Evolutionary conservation across 2,888 invertebrate species (phyloP), one percentile per base, ranked within the genome.

Genomic region (Pristionchus entomophagus): DNA sequence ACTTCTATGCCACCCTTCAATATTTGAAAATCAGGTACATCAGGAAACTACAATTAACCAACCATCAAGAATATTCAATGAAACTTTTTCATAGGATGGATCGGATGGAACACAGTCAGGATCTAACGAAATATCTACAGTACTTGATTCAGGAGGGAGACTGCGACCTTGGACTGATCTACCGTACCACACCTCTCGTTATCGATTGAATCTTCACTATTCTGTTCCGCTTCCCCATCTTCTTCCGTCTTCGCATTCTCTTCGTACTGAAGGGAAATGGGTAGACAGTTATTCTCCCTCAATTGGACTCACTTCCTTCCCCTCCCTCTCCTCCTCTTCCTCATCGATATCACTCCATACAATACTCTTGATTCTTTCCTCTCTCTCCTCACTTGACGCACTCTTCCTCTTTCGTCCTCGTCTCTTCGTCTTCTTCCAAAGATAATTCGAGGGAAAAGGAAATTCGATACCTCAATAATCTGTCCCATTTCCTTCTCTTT

Each of bases 311-410:
- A n/a, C n/a, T n/a, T n/a, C n/a, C n/a, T n/a, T n/a, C n/a, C n/a
- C n/a, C n/a, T n/a, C n/a, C n/a, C n/a, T 12, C 32, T 19, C 35
- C 29, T 32, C 65, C 12, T 65, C 29, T 12, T 59, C 59, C 22
- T 65, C 65, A 35, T 65, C 65, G 65, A 65, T 65, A 35, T 65
- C 65, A 35, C 65, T 65, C 65, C 65, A 65, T 14, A 65, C 35
- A 2, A 14, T 29, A 17, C 12, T 65, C 65, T 65, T 65, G 12
- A 17, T n/a, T 65, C 2, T 29, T 32, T 29, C 19, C 12, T 32
- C 62, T 5, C 29, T 65, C 12, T 65, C 35, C 35, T 65, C 65
- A 65, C 65, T 65, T 32, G 19, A 17, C 22, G 4, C 17, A 10
- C 65, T 35, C 65, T 65, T 65, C 35, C 65, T 65, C 17, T 65